These are phyloP conservation scores for Hofmannophila pseudospretella DNA, from an alignment of 2,888 invertebrate species.

Conservation along the genomic window DNA sequence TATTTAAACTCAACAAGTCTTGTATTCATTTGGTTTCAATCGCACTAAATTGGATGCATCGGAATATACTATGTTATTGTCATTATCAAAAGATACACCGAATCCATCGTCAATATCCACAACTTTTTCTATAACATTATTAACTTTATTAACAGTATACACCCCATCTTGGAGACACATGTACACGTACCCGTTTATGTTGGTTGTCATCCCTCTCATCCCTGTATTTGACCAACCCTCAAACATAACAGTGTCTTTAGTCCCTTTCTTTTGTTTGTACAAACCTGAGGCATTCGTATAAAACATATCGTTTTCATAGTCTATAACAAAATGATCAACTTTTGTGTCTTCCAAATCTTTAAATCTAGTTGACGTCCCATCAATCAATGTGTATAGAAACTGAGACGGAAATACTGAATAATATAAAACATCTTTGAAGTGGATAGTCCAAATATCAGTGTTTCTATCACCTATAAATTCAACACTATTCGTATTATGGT, in stretches of 20 bases:
- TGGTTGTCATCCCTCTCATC: constrained; percentile 43
- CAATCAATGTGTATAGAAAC: constrained; percentile 37
- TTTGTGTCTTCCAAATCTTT: constrained; percentile 56
- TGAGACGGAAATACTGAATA: constrained; percentile 49
- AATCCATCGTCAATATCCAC: constrained; percentile 43
- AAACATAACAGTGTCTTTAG: constrained; percentile 36
- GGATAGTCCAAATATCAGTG: constrained; percentile 49
- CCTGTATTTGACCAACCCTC: constrained; percentile 11
- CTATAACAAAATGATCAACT: constrained; percentile 52
- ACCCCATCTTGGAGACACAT: constrained; percentile 46
- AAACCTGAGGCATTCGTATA: constrained; percentile 52
- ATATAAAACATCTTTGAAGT: constrained; percentile 47
- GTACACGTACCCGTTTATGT: constrained; percentile 41
- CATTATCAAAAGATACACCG: constrained; percentile 54
- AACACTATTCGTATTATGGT: constrained; percentile 35
- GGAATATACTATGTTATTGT: constrained; percentile 53
- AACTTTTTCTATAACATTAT: constrained; percentile 29
- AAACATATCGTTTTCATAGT: constrained; percentile 41
- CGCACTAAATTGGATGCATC: constrained; percentile 36
- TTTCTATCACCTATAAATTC: constrained; percentile 35
- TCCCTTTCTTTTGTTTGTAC: constrained; percentile 45
- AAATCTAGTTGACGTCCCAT: constrained; percentile 37
- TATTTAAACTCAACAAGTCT: constrained; percentile 20
- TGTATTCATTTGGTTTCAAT: constrained; percentile 29
- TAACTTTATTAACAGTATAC: constrained; percentile 35